A percentile compares a stretch with the other conserved stretches of the same genome.
Conservation (phyloP, 2,113 vertebrate species). For the Eptesicus fuscus region DNA sequence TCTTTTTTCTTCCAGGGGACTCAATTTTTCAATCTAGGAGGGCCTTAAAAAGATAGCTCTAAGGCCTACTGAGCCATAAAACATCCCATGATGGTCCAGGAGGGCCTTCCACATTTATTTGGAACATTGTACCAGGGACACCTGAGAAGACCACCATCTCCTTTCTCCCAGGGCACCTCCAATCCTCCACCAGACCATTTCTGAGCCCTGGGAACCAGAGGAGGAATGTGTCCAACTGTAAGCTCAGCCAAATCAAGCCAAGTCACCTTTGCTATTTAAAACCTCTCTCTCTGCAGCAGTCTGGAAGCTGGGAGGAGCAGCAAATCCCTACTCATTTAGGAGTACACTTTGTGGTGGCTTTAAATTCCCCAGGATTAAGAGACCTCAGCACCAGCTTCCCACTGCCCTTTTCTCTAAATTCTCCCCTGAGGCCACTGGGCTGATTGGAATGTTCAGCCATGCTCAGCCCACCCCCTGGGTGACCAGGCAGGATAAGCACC, state of each 20-base stretch:
- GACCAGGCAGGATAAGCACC: neutral
- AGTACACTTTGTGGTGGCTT: slow-evolving; percentile 25
- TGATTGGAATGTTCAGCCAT: slow-evolving; percentile 10
- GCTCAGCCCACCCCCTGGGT: neutral
- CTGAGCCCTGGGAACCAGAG: slow-evolving; percentile 47
- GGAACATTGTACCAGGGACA: neutral
- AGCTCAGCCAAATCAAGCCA: slow-evolving; percentile 34
- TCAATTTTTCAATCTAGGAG: neutral
- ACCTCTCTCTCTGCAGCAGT: neutral
- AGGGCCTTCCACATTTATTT: neutral
- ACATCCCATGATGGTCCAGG: neutral
- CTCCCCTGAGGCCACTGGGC: slow-evolving; percentile 48
- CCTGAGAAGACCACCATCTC: neutral
- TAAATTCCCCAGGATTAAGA: slow-evolving; percentile 67
- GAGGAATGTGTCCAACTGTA: slow-evolving; percentile 36
- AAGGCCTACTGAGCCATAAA: neutral
- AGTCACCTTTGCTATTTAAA: slow-evolving; percentile 66
- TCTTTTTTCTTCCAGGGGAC: neutral
- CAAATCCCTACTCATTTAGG: slow-evolving; percentile 49
- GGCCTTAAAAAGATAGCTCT: neutral
- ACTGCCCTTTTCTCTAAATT: slow-evolving; percentile 45
- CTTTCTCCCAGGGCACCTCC: slow-evolving; percentile 11
- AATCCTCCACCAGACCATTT: neutral
- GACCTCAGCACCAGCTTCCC: slow-evolving; percentile 30
- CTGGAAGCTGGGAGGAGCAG: neutral